Percentiles rank a stretch among this genome's conserved stretches.
phyloP scores from a whole-genome alignment of 1,140 invertebrate genomes.

The Hyles vespertilio region DNA sequence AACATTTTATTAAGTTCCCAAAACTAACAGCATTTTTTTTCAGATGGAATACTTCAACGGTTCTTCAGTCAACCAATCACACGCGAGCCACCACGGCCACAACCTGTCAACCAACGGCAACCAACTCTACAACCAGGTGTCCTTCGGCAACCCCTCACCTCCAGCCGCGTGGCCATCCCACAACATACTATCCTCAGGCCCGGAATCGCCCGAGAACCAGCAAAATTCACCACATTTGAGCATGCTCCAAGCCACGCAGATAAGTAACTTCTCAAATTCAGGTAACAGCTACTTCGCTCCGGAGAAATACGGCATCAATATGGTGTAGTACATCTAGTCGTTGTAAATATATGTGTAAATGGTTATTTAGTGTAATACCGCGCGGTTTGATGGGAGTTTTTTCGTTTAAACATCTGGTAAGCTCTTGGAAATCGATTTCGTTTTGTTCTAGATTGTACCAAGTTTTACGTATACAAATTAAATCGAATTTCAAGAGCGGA shows the following conservation, averaged over 20 bases:
- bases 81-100: constrained; percentile 57
- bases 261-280: constrained; percentile 62
- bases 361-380: constrained; percentile 11
- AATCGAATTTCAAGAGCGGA: too few relatives aligned
- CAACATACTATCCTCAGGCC: constrained; percentile 62
- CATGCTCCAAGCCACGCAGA: constrained; percentile 69
- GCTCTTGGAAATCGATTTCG: too few relatives aligned
- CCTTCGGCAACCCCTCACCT: constrained; percentile 59
- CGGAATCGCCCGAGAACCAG: constrained; percentile 63
- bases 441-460: too few relatives aligned
- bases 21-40: constrained; percentile 9
- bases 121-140: constrained; percentile 69
- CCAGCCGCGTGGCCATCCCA: constrained; percentile 62
- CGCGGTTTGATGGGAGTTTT: constrained; percentile 18
- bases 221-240: constrained; percentile 62
- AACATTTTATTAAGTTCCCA: background rate
- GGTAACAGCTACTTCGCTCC: constrained; percentile 67
- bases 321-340: constrained; percentile 72
- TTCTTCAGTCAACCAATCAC: constrained; percentile 62
- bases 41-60: constrained; percentile 82
- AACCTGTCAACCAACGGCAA: constrained; percentile 61
- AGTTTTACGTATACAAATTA: too few relatives aligned
- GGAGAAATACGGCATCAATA: constrained; percentile 74
- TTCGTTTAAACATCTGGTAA: constrained; percentile 13
- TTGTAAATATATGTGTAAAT: constrained; percentile 39